Percentiles rank a stretch among this genome's conserved stretches.
These are phyloP conservation scores for Syrmaticus mikado DNA, from an alignment of 2,113 vertebrate species.

Conservation along the genomic window DNA sequence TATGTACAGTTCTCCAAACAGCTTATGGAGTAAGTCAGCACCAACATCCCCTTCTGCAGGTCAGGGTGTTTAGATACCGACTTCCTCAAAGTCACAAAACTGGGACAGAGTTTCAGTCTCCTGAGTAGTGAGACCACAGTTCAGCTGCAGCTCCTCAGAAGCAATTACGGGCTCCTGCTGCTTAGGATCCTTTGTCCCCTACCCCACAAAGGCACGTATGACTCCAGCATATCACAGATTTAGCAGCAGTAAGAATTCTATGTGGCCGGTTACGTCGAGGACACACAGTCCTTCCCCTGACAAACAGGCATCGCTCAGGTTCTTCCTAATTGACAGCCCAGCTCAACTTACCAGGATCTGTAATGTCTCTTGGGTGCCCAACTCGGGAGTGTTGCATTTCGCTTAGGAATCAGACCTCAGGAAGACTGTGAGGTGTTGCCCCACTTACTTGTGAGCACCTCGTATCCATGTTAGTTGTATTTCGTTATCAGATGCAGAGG, in stretches of 20 bases:
- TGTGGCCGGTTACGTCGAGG: neutral
- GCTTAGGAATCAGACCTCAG: neutral
- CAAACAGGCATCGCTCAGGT: neutral
- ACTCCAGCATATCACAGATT: neutral
- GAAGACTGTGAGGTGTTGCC: conserved; percentile 14
- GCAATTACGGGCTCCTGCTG: neutral
- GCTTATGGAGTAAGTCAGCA: neutral
- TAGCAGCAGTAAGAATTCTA: neutral
- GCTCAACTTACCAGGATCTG: conserved; percentile 6
- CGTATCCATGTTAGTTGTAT: neutral
- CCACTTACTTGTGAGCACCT: conserved; percentile 13
- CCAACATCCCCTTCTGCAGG: neutral
- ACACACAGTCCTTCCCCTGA: neutral
- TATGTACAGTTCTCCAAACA: neutral
- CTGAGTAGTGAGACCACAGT: neutral
- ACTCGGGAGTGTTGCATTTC: neutral
- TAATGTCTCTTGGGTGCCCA: conserved; percentile 12
- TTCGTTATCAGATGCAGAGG: conserved; percentile 21
- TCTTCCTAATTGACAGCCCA: conserved; percentile 9
- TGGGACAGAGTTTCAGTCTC: neutral
- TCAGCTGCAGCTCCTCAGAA: neutral
- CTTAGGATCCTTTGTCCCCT: neutral
- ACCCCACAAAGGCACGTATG: fast-evolving
- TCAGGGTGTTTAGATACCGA: neutral
- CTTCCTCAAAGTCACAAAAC: neutral